Base-by-base conservation (phyloP, 2,888 invertebrate genomes). In the Drosophila nigritarsus region DNA sequence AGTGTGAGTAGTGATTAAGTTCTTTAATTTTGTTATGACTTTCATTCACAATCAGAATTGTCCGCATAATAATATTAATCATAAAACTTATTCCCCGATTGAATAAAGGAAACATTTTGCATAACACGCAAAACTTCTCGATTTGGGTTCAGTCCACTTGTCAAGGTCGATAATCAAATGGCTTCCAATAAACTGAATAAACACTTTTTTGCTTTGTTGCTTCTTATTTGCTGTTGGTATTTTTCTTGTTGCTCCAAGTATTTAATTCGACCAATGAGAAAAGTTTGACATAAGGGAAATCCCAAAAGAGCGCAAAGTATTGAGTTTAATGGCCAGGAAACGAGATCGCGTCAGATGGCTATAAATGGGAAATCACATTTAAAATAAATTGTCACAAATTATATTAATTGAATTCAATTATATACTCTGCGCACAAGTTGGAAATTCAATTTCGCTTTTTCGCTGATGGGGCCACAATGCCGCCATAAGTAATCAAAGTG, bases 371-470 rank as follows among this genome's bases (percentile, higher is more conserved):
- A 81, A 86, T 88, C 67, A 65, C 71, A 86, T 84, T 86, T 71
- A 75, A 75, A 88, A 76, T 75, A 73, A 86, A 78, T 81, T 81
- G 73, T 36, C 65, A 73, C 65, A 74, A 86, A 86, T 89, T 69
- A 73, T 61, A 66, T 70, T 65, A 89, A 89, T 81, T 86, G 75
- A 83, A 88, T 86, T 81, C 67, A 81, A 86, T 84, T 84, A 78
- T 61, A 60, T 55, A 49, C 54, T 64, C 27, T 38, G 59, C 58
- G 55, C 66, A 63, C 62, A 69, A 55, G 70, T 61, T 59, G 61
- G 62, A 72, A 82, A 83, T 80, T 73, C 77, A 80, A 80, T 79
- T 78, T 76, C 49, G 48, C 34, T 58, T 65, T 45, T 34, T 48
- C 11, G 4, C 24, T 18, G 30, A 53, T 24, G 60, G 7, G 15